These are phyloP conservation scores for Myiotriccus ornatus DNA, from an alignment of 2,797 vertebrate genomes.

Conservation along the genomic window DNA sequence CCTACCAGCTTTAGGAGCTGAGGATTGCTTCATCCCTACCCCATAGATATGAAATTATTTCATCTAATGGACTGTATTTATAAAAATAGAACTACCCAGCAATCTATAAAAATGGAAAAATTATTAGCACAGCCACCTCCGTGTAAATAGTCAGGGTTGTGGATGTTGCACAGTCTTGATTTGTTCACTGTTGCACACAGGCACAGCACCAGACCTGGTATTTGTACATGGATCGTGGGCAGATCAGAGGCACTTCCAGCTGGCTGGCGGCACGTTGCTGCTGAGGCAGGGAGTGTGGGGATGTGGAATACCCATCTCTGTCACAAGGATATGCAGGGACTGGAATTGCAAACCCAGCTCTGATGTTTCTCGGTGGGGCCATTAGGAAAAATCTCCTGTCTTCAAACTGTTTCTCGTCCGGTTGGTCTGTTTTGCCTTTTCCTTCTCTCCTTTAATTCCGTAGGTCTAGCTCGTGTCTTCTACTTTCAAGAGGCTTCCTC, in stretches of 20 bases:
- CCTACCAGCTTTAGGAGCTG: background rate
- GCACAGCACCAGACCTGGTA: background rate
- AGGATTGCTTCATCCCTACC: background rate
- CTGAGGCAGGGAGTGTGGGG: background rate
- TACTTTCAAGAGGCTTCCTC: background rate
- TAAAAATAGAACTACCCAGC: background rate
- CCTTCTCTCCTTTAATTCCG: background rate
- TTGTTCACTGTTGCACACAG: background rate
- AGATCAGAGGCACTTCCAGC: background rate
- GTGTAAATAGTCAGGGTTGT: background rate
- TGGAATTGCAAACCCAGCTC: background rate
- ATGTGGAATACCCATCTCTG: background rate
- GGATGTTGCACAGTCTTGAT: background rate
- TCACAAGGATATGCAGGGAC: background rate
- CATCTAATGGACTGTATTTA: background rate
- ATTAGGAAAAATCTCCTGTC: background rate
- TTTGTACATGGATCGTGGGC: rapidly evolving
- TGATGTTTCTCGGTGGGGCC: background rate
- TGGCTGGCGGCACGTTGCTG: rapidly evolving
- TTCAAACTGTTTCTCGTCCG: background rate
- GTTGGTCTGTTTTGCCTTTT: background rate
- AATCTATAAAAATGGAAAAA: background rate
- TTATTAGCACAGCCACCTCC: background rate
- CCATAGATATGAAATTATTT: background rate
- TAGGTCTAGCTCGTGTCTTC: background rate